Evolutionary conservation across 2,797 vertebrate species (phyloP).

Genomic region (Chaetophractus vellerosus): DNA sequence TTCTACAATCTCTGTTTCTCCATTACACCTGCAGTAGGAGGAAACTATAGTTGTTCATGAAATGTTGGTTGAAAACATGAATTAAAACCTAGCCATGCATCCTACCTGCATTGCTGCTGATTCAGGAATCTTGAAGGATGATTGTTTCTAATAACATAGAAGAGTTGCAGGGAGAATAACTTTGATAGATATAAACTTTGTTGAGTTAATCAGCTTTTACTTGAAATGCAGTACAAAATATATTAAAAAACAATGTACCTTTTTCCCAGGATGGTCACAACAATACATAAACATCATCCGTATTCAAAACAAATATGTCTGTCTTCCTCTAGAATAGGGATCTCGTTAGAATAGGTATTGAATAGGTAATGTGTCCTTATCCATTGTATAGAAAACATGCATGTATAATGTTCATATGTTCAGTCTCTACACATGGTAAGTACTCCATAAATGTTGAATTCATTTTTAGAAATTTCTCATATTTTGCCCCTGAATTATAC

Average conservation of each 20-base stretch:
- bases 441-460: neutral
- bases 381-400: neutral
- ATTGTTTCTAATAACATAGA: neutral
- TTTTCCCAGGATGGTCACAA: neutral
- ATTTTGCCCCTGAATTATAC: neutral
- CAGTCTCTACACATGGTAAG: neutral
- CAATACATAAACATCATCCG: neutral
- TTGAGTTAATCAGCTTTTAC: neutral
- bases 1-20: conserved; percentile 45
- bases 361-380: neutral
- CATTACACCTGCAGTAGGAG: neutral
- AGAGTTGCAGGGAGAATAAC: neutral
- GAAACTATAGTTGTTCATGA: neutral
- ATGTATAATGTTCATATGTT: neutral
- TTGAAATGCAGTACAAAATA: conserved; percentile 8
- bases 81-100: neutral
- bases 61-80: neutral
- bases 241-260: neutral
- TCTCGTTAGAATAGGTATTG: neutral
- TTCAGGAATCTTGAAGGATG: neutral
- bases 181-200: neutral
- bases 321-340: neutral
- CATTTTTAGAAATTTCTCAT: neutral
- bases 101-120: neutral
- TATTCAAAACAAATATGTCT: conserved; percentile 5